These are phyloP conservation scores for Ochotona curzoniae DNA, from an alignment of 2,113 vertebrate genomes.

Conservation along the genomic window DNA sequence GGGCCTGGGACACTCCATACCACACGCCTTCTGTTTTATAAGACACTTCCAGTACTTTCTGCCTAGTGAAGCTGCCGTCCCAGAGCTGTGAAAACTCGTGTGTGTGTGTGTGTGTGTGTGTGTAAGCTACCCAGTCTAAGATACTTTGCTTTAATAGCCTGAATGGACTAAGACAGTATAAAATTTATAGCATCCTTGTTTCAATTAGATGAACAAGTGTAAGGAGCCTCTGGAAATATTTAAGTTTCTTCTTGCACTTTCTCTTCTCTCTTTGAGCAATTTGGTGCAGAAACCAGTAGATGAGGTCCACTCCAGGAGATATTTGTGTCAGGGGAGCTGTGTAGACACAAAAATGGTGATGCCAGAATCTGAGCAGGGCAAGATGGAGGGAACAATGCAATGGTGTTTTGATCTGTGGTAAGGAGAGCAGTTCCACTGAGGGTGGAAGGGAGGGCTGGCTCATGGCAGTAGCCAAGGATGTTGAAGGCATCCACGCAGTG, in stretches of 20 bases:
- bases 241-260: neutral
- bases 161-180: neutral
- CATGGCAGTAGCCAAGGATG: neutral
- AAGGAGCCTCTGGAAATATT: neutral
- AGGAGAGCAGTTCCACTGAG: neutral
- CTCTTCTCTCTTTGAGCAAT: neutral
- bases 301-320: neutral
- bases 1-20: neutral
- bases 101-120: no score
- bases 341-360: neutral
- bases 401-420: neutral
- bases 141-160: neutral
- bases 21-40: neutral
- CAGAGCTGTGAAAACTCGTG: no score
- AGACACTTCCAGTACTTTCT: neutral
- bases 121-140: no score
- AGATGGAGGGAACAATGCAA: neutral
- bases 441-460: no score
- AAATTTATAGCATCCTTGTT: neutral
- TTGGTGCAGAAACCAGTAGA: neutral
- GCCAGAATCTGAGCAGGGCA: neutral
- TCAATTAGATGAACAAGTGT: neutral
- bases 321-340: neutral
- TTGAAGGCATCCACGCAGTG: neutral
- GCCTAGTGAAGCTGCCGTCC: no score